These are phyloP conservation scores for Cacoxenus indagator DNA, from an alignment of 2,888 invertebrate species.

Conservation along the genomic window DNA sequence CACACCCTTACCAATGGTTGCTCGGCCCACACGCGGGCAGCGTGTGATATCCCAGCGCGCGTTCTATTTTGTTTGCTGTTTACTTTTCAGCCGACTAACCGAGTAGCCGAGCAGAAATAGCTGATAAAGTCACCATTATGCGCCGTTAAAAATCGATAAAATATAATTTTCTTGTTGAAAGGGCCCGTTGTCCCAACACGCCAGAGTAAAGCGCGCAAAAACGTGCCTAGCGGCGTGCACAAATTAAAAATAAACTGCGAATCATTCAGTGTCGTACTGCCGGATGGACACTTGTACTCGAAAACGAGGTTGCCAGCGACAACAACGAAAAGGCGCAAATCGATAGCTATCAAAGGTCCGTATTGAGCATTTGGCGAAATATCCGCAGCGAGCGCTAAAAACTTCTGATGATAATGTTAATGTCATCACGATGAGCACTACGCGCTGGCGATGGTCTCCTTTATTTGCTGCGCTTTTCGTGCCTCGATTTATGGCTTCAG, in stretches of 20 bases:
- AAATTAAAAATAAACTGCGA: conserved; percentile 10
- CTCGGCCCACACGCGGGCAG: background rate
- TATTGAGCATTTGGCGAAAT: background rate
- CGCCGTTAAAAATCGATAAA: conserved; percentile 49
- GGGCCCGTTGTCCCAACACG: background rate
- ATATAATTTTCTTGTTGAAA: conserved; percentile 31
- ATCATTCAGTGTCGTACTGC: background rate
- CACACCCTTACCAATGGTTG: background rate
- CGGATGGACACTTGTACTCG: no score
- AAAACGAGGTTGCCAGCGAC: no score
- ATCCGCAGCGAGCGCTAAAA: no score
- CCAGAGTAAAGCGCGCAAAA: background rate
- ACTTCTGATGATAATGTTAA: no score
- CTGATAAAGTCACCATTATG: conserved; percentile 54
- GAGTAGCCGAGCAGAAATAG: conserved; percentile 27
- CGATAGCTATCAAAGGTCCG: background rate
- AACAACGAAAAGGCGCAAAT: background rate
- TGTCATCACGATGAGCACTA: background rate
- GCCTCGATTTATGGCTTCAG: background rate
- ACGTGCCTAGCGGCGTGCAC: background rate
- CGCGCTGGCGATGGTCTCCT: background rate
- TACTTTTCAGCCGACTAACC: conserved; percentile 20
- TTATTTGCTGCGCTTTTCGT: conserved; percentile 2
- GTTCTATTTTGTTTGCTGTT: background rate
- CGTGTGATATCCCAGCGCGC: background rate